Conservation (phyloP, 2,888 invertebrate species). For the Ormyrus labotus region DNA sequence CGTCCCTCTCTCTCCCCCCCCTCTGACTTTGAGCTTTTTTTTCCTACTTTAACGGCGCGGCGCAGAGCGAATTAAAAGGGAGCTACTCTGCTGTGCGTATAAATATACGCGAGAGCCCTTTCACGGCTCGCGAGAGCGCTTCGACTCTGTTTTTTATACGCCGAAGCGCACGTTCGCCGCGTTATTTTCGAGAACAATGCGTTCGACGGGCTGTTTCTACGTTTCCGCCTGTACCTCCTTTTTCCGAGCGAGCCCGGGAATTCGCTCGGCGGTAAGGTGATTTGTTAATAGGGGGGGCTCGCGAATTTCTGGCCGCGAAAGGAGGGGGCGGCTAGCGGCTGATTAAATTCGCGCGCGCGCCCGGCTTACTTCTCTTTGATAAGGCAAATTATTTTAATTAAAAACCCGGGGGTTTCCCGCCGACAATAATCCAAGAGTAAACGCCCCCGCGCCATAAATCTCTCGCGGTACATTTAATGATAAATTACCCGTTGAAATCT, state of each 20-base stretch:
- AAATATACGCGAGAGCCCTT: not conserved
- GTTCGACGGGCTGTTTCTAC: not conserved
- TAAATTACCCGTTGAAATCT: not conserved
- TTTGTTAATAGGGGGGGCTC: too few species aligned
- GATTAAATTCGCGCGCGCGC: too few species aligned
- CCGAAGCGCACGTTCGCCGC: not conserved
- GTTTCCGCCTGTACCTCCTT: not conserved
- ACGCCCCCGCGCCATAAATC: too few species aligned
- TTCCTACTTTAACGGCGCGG: conserved; percentile 11
- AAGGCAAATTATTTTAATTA: too few species aligned
- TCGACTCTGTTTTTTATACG: not conserved
- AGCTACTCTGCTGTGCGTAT: conserved; percentile 26
- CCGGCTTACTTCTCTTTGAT: too few species aligned
- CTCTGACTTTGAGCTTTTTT: not conserved
- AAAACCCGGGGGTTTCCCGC: too few species aligned
- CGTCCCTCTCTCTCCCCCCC: too few species aligned
- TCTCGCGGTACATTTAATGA: too few species aligned
- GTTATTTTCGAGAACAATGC: conserved; percentile 18
- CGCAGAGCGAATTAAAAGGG: conserved; percentile 43
- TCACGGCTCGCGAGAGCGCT: not conserved
- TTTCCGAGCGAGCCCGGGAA: not conserved
- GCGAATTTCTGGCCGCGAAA: too few species aligned
- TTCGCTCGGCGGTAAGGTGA: too few species aligned
- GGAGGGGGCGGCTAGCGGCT: too few species aligned
- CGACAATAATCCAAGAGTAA: too few species aligned